phyloP scores from a whole-genome alignment of 2,113 vertebrate genomes.

The Circaetus gallicus region DNA sequence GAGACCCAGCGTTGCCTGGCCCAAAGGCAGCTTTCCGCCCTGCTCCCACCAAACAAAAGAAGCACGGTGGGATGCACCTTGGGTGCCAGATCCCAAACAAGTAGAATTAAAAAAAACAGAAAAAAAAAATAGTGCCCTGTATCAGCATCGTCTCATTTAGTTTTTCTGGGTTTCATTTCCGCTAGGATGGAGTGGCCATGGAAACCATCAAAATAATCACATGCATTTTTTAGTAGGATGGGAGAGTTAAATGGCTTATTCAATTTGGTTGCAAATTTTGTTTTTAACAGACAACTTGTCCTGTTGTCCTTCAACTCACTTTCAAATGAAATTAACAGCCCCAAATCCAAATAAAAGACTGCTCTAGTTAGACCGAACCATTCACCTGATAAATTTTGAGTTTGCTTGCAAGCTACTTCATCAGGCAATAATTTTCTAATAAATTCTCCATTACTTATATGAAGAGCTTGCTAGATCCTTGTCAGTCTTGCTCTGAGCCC shows the following conservation, averaged over 20 bases:
- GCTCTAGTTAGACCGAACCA: background rate
- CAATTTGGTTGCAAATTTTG: background rate
- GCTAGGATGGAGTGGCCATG: background rate
- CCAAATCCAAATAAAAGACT: background rate
- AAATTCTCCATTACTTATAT: background rate
- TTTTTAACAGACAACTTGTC: background rate
- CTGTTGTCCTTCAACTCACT: background rate
- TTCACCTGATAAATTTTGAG: background rate
- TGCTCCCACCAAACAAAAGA: background rate
- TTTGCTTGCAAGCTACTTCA: background rate
- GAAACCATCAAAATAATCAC: background rate
- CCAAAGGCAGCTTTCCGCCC: background rate
- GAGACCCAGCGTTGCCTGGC: background rate
- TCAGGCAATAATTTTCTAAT: background rate
- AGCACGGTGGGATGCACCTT: rapidly evolving
- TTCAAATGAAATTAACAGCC: background rate
- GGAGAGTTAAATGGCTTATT: background rate
- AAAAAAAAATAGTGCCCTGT: background rate
- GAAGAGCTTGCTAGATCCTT: background rate
- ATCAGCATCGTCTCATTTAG: background rate
- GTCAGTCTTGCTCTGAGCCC: background rate
- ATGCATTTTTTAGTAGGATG: background rate
- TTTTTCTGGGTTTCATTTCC: background rate
- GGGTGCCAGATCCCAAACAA: background rate
- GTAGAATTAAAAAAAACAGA: too few relatives aligned